phyloP scores from a whole-genome alignment of 2,888 invertebrate genomes.

The Listrodromus nycthemerus region DNA sequence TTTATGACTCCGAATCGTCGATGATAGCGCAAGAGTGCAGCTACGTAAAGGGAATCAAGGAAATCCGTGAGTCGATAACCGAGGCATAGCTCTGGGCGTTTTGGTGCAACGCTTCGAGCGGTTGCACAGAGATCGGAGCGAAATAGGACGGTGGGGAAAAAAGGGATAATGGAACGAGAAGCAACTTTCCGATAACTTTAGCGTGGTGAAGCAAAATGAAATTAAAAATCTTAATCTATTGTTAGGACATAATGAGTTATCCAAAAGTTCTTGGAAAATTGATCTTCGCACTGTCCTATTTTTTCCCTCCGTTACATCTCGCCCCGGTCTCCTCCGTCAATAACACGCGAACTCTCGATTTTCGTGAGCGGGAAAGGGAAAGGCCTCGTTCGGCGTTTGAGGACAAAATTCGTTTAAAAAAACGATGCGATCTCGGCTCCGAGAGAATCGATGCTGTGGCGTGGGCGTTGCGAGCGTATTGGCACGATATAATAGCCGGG shows the following conservation, averaged over 20 bases:
- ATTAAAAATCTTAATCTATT: too few relatives aligned
- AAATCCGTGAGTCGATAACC: constrained; percentile 62
- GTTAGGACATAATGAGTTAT: too few relatives aligned
- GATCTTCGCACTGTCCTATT: too few relatives aligned
- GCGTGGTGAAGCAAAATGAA: too few relatives aligned
- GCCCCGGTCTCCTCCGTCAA: too few relatives aligned
- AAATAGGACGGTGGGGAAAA: too few relatives aligned
- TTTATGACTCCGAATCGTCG: constrained; percentile 50
- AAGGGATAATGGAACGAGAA: too few relatives aligned
- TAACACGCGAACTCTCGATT: constrained; percentile 28
- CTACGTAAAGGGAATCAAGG: constrained; percentile 35
- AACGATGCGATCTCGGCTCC: constrained; percentile 20
- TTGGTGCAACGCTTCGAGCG: constrained; percentile 56
- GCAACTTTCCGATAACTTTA: too few relatives aligned
- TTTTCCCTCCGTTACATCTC: too few relatives aligned
- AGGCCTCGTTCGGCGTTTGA: constrained; percentile 37
- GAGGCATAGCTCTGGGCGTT: constrained; percentile 62
- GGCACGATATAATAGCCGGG: constrained; percentile 1
- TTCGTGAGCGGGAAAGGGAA: constrained; percentile 50
- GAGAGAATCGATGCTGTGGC: constrained; percentile 24
- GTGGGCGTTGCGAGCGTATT: constrained; percentile 25
- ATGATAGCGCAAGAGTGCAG: constrained; percentile 50
- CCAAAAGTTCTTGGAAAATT: too few relatives aligned
- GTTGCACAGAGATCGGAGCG: too few relatives aligned
- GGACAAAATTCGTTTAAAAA: constrained; percentile 2